phyloP scores from a whole-genome alignment of 1,140 invertebrate genomes.

The Drosophila auraria region DNA sequence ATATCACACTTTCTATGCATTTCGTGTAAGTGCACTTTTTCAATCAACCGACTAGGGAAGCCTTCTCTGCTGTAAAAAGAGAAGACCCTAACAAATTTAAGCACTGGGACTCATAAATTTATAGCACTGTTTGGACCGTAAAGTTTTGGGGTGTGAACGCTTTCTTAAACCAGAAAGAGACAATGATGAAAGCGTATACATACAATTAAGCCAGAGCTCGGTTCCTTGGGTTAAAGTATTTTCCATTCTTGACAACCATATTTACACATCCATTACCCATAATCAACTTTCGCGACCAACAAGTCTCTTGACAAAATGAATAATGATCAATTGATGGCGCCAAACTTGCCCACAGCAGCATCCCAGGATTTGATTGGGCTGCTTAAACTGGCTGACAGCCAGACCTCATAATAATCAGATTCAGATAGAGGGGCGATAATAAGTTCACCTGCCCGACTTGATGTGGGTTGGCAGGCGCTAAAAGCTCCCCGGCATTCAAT shows the following conservation, averaged over 20 bases:
- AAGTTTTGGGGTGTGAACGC: too few relatives aligned
- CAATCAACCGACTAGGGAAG: too few relatives aligned
- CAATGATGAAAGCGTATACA: background rate
- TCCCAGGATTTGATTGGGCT: conserved; percentile 56
- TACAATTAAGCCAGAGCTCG: background rate
- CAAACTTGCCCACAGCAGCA: conserved; percentile 35
- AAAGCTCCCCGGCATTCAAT: conserved; percentile 43
- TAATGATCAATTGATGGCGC: conserved; percentile 70
- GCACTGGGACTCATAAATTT: too few relatives aligned
- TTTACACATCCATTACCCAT: conserved; percentile 24
- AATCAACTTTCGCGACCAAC: conserved; percentile 11
- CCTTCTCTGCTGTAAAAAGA: too few relatives aligned
- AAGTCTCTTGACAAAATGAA: conserved; percentile 35
- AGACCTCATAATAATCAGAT: conserved; percentile 71
- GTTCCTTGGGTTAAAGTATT: background rate
- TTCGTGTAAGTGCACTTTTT: too few relatives aligned
- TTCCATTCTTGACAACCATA: conserved; percentile 15
- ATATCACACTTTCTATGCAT: too few relatives aligned
- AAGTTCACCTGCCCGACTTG: conserved; percentile 59
- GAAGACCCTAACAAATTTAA: too few relatives aligned
- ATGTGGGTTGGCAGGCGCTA: conserved; percentile 42
- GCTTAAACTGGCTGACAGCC: conserved; percentile 38
- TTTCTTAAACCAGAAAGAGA: background rate
- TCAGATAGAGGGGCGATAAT: conserved; percentile 56
- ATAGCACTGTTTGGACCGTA: too few relatives aligned